Evolutionary conservation across 2,113 vertebrate genomes (phyloP).

Genomic region (Atrichornis clamosus): DNA sequence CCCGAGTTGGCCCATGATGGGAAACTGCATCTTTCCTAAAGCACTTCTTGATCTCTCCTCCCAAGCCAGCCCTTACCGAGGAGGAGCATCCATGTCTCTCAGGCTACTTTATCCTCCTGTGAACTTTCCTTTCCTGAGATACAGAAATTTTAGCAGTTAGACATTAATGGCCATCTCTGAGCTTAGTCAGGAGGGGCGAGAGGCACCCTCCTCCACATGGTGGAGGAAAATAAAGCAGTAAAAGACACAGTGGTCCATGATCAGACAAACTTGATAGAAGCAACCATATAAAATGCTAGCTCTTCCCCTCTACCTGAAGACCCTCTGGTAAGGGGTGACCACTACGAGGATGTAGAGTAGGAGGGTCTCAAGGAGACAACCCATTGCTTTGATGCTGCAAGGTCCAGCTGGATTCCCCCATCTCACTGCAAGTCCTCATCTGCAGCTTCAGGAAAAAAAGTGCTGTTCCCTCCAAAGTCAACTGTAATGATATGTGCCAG

Average conservation of each 20-base stretch:
- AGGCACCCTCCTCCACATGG: background rate
- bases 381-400: background rate
- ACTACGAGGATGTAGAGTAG: background rate
- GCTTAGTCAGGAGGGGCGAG: accelerated
- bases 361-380: accelerated
- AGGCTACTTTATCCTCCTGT: background rate
- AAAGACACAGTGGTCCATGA: background rate
- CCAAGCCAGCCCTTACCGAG: accelerated
- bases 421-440: background rate
- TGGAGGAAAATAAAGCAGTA: background rate
- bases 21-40: background rate
- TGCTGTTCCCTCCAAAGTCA: background rate
- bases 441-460: background rate
- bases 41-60: background rate
- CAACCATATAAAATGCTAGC: background rate
- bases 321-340: background rate
- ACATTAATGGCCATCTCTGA: background rate
- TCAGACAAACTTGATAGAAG: accelerated
- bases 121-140: background rate
- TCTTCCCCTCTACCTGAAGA: background rate
- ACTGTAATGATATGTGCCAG: accelerated
- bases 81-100: background rate
- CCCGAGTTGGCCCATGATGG: background rate
- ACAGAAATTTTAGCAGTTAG: background rate
- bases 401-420: background rate